Evolutionary conservation across 2,797 vertebrate genomes (phyloP), one percentile per base, ranked within the genome.

Genomic region (Cryptoblepharus egeriae): DNA sequence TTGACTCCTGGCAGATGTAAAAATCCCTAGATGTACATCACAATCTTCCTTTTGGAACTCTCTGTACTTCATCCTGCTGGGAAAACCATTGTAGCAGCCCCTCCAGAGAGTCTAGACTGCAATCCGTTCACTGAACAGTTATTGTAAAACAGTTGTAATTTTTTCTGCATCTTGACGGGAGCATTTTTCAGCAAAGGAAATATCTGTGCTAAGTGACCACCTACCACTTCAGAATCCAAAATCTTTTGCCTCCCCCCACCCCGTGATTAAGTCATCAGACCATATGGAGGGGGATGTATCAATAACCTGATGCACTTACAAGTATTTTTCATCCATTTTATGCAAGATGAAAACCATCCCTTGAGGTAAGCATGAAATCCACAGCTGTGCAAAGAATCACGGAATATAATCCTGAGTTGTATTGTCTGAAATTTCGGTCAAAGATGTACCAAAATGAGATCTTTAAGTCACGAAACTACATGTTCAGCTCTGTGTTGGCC

Each of bases 21-120:
- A 61, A 58, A 86, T 69, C 77, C 71, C 30, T 75, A 82, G 74
- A 75, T 55, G 37, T 22, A 77, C 58, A 67, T 30, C 9, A 49
- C 2, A 72, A 49, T 18, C 63, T 80, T 85, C 77, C 42, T 79
- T 22, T 75, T 64, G 55, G 28, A 77, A 16, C 13, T n/a, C 64
- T 58, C 35, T 79, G 49, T 35, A 11, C 3, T 10, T 16, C 13
- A 15, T 57, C 77, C 81, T 68, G 77, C 13, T 75, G 37, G 37
- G 28, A 67, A 67, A 81, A 68, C 9, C 35, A 81, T 20, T 35
- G 18, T 30, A 76, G 64, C 30, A 35, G 22, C 28, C 60, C 24
- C 45, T 60, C 39, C 49, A 22, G 37, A 75, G n/a, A 75, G 20
- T 35, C 52, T 35, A 45, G 30, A 22, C 28, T 61, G 37, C n/a